phyloP scores from a whole-genome alignment of 2,113 vertebrate species.

The cattle (Bos taurus) region ARS-UCD2.0 NC_037347.1:13041501-13042000 shows the following conservation, averaged over 20 bases:
- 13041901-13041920: background rate
- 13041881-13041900: background rate
- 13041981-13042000: background rate
- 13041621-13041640: slow-evolving; percentile 5
- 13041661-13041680: background rate
- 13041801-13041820: slow-evolving; percentile 1
- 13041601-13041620: slow-evolving; percentile 1
- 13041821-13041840: background rate
- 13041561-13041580: background rate
- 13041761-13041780: background rate
- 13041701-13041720: background rate
- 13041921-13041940: slow-evolving; percentile 13
- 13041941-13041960: background rate
- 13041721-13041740: background rate
- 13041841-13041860: slow-evolving; percentile 49
- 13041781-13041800: slow-evolving; percentile 8
- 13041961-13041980: background rate
- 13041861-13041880: slow-evolving; percentile 28
- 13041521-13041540: background rate
- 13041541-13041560: background rate
- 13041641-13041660: background rate
- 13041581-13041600: background rate
- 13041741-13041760: background rate
- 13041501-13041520: background rate
- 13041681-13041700: background rate